These are phyloP conservation scores for Drosophila willistoni DNA, from an alignment of 1,140 invertebrate genomes.

Conservation along the genomic window DNA sequence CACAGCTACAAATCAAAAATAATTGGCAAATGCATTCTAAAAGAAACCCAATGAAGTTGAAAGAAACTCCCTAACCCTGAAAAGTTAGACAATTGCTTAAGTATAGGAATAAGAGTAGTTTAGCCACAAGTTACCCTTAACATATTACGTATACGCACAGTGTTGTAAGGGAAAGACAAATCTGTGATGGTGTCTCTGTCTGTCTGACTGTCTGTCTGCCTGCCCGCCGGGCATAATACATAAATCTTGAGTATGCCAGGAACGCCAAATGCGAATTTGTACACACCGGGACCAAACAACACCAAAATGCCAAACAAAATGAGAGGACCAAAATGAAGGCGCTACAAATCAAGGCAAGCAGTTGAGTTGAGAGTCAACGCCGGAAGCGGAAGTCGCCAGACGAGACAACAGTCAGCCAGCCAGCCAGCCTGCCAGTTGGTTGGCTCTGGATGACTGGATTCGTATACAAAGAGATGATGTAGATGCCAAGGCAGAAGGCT, in stretches of 20 bases:
- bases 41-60: not conserved
- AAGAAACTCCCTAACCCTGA: not conserved
- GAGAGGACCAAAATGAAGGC: constrained; percentile 35
- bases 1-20: constrained; percentile 56
- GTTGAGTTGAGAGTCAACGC: constrained; percentile 34
- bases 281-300: constrained; percentile 19
- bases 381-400: constrained; percentile 60
- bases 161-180: constrained; percentile 29
- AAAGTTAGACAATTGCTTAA: too few species aligned
- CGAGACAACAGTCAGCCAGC: constrained; percentile 15
- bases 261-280: constrained; percentile 57
- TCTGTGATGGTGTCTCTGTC: constrained; percentile 32
- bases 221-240: constrained; percentile 10
- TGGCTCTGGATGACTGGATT: not conserved
- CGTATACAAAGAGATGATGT: constrained; percentile 36
- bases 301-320: constrained; percentile 64
- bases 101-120: too few species aligned
- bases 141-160: too few species aligned
- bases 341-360: constrained; percentile 66
- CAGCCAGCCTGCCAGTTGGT: not conserved
- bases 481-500: constrained; percentile 46
- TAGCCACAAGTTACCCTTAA: too few species aligned
- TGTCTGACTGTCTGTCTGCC: constrained; percentile 12
- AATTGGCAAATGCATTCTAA: constrained; percentile 46
- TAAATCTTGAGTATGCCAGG: constrained; percentile 68